A percentile compares a stretch with the other conserved stretches of the same genome.
These are phyloP conservation scores for Ginglymostoma cirratum DNA, from an alignment of 2,113 vertebrate species.

Conservation along the genomic window DNA sequence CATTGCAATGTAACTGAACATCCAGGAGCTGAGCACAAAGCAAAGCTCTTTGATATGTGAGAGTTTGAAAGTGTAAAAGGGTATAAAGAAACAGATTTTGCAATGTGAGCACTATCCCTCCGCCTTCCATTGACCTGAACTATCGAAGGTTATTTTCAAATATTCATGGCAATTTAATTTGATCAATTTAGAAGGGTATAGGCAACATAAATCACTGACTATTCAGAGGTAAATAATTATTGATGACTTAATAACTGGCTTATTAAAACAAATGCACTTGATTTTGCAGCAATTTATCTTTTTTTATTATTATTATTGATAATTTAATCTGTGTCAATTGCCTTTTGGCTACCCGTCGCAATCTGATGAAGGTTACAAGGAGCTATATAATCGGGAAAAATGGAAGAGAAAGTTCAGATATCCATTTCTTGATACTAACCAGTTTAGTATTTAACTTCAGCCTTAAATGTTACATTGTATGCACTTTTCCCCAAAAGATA, in stretches of 20 bases:
- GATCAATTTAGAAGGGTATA: slow-evolving; percentile 30
- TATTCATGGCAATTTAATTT: slow-evolving; percentile 22
- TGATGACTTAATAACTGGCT: slow-evolving; percentile 36
- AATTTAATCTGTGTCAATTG: slow-evolving; percentile 27
- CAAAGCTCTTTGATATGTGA: not conserved
- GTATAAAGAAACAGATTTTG: not conserved
- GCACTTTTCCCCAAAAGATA: not conserved
- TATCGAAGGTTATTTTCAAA: slow-evolving; percentile 17
- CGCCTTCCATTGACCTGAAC: not conserved
- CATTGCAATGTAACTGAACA: not conserved
- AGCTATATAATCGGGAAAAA: not conserved
- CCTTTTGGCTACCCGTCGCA: not conserved
- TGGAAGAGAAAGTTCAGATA: not conserved
- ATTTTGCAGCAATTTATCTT: slow-evolving; percentile 31
- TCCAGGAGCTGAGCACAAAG: not conserved
- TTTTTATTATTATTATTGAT: slow-evolving; percentile 34
- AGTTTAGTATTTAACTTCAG: not conserved
- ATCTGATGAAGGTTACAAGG: slow-evolving; percentile 29
- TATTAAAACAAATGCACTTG: slow-evolving; percentile 34
- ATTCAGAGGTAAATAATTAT: slow-evolving; percentile 34
- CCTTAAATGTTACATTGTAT: not conserved
- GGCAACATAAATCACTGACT: slow-evolving; percentile 28
- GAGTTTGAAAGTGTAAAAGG: not conserved
- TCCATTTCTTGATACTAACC: not conserved
- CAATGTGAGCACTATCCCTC: not conserved